phyloP scores from a whole-genome alignment of 2,888 invertebrate species.

The Muscina levida region DNA sequence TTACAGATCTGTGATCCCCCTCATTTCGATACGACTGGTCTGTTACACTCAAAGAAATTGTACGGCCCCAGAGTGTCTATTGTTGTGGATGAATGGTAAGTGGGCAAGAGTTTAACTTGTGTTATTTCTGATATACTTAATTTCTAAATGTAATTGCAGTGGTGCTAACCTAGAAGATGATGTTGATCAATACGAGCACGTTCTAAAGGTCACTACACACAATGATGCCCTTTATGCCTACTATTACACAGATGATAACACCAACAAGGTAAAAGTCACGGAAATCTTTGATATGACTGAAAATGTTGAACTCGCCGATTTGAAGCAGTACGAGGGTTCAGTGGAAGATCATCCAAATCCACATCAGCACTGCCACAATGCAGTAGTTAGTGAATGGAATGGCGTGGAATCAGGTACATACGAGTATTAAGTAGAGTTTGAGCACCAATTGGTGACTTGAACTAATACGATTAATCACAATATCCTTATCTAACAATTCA shows the following conservation, averaged over 20 bases:
- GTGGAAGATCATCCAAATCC: conserved; percentile 78
- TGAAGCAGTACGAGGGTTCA: conserved; percentile 77
- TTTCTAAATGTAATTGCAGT: conserved; percentile 65
- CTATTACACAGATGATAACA: conserved; percentile 91
- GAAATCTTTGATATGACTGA: conserved; percentile 94
- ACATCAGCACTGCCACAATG: conserved; percentile 76
- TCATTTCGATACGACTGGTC: conserved; percentile 78
- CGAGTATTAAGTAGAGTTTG: too few species aligned
- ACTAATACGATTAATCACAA: conserved; percentile 15
- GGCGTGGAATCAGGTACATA: conserved; percentile 78
- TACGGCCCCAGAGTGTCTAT: conserved; percentile 78
- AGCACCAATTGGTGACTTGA: conserved; percentile 53
- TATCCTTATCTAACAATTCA: conserved; percentile 15
- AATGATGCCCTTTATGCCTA: conserved; percentile 94
- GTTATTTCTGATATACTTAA: conserved; percentile 3
- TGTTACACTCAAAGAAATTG: conserved; percentile 75
- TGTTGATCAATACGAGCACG: conserved; percentile 86
- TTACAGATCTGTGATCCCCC: conserved; percentile 76
- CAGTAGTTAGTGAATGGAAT: conserved; percentile 79
- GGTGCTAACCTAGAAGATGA: conserved; percentile 78
- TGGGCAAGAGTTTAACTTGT: conserved; percentile 32
- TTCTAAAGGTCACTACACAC: conserved; percentile 86
- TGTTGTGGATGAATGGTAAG: conserved; percentile 77
- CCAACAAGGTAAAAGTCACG: conserved; percentile 92
- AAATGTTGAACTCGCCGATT: conserved; percentile 83